Evolutionary conservation across 2,113 vertebrate species (phyloP), one percentile per base, ranked within the genome.

Genomic region (Bubo blakistoni): DNA sequence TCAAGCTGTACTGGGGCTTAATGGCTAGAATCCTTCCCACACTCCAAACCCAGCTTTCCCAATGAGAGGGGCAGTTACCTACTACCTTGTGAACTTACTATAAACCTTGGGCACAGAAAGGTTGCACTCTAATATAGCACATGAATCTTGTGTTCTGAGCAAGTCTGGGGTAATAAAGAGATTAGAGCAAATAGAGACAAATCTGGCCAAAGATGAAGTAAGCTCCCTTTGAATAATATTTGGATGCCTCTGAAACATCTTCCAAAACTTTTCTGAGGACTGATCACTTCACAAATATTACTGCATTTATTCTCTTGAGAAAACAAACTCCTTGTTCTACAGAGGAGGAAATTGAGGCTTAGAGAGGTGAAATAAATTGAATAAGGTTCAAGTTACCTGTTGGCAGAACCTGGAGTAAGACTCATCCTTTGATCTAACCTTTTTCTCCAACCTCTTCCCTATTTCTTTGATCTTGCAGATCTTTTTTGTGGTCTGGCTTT

Each of bases 401-500:
- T 92, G 70, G 73, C 87, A 95, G 65, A 94, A 88, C 27, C 52
- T 69, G 40, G 32, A 94, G 36, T 81, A 92, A 94, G 76, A 86
- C 51, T 77, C 32, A 59, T 77, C 74, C 79, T 96, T 97, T 95
- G 90, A 96, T 92, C 71, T 92, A 77, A 86, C 46, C 25, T 70
- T 77, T 90, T 92, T 86, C 55, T 90, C 57, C 67, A 92, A 17
- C 40, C 29, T 86, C 79, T 86, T 88, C 42, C 76, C 51, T 38
- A 15, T 44, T 62, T 59, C 88, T 96, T 97, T 96, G 90, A 92
- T 93, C 74, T 90, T 74, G 44, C 40, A 74, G 55, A 16, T 70
- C 84, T 92, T 93, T 92, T 87, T 86, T 94, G 96, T 85, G 88
- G 88, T 79, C 77, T 96, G 83, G 40, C 61, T 91, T 89, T 81